A percentile compares a stretch with the other conserved stretches of the same genome.
Conservation (phyloP, 1,140 invertebrate genomes). For the Brachystomella parvula region DNA sequence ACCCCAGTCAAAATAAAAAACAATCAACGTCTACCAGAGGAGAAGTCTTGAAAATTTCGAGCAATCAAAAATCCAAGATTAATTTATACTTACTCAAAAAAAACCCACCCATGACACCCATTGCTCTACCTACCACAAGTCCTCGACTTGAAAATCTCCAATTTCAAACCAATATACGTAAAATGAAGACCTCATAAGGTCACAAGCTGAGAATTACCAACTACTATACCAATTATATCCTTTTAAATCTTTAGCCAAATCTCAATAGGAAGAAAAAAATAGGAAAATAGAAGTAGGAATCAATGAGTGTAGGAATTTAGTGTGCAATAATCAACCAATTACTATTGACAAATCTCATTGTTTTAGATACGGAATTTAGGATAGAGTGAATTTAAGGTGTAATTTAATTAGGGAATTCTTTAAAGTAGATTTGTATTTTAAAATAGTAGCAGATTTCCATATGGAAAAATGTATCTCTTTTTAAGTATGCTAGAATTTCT, state of each 20-base stretch:
- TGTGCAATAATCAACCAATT: slow-evolving; percentile 9
- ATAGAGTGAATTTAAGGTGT: no score
- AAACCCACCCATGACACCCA: neutral
- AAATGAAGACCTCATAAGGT: slow-evolving; percentile 31
- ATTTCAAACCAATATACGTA: slow-evolving; percentile 35
- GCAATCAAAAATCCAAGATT: neutral
- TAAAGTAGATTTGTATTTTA: neutral
- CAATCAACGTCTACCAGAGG: neutral
- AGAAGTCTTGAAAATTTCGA: neutral
- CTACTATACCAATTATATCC: no score
- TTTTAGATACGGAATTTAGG: neutral
- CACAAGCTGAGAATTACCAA: no score
- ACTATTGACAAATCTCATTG: neutral
- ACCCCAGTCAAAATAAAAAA: slow-evolving; percentile 34
- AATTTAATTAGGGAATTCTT: neutral
- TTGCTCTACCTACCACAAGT: neutral
- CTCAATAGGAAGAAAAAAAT: neutral
- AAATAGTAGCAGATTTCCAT: neutral
- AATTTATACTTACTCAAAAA: no score
- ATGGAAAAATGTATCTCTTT: neutral
- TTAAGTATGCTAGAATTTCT: neutral
- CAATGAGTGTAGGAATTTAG: neutral
- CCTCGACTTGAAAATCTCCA: neutral
- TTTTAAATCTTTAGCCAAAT: neutral
- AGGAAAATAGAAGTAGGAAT: neutral